phyloP scores from a whole-genome alignment of 2,888 invertebrate species.

The Anarsia innoxiella region DNA sequence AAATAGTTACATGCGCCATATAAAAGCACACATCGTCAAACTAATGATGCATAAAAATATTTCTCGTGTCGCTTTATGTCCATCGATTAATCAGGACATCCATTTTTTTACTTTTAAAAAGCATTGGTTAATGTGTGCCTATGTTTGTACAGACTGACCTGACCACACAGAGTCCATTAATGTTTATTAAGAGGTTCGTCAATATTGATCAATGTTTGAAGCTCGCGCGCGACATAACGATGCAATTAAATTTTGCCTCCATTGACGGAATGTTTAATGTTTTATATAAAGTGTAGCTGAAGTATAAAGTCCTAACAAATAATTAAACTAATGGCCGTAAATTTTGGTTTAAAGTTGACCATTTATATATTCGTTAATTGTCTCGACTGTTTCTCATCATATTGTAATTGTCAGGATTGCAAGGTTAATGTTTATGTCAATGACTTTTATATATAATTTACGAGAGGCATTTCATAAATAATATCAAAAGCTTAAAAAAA shows the following conservation, averaged over 20 bases:
- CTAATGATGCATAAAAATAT: conserved; percentile 71
- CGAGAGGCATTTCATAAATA: too few species aligned
- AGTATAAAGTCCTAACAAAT: too few species aligned
- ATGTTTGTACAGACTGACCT: conserved; percentile 30
- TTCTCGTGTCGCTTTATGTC: conserved; percentile 61
- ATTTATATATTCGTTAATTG: too few species aligned
- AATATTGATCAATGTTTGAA: conserved; percentile 63
- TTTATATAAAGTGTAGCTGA: conserved; percentile 18
- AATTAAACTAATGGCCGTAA: too few species aligned
- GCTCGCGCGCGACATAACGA: conserved; percentile 37
- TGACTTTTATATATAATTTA: too few species aligned
- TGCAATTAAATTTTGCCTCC: conserved; percentile 51
- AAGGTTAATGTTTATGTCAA: too few species aligned
- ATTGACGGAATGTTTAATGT: conserved; percentile 32
- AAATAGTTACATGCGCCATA: conserved; percentile 29
- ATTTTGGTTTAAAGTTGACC: too few species aligned
- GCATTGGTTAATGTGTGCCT: conserved; percentile 35
- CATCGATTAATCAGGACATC: conserved; percentile 64
- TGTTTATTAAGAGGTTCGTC: conserved; percentile 63
- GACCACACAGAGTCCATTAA: conserved; percentile 52
- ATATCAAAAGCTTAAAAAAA: too few species aligned
- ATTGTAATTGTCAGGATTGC: too few species aligned
- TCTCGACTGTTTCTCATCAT: too few species aligned
- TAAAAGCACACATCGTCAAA: conserved; percentile 34
- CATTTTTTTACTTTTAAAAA: conserved; percentile 46